Conservation (phyloP, 2,113 vertebrate species). For the Microcebus griseorufus region DNA sequence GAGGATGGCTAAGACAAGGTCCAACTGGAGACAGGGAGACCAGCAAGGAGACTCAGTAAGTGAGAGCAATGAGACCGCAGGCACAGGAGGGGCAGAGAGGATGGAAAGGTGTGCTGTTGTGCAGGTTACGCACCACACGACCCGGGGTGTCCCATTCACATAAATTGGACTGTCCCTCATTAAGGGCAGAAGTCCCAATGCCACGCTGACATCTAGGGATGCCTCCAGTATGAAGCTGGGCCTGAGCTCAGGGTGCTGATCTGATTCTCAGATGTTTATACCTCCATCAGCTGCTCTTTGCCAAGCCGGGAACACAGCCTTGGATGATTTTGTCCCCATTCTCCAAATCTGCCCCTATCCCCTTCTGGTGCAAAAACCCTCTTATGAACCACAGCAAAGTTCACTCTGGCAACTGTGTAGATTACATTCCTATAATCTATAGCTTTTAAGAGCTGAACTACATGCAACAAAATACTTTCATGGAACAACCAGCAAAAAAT, state of each 20-base stretch:
- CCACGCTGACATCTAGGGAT: neutral
- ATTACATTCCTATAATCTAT: neutral
- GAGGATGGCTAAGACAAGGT: neutral
- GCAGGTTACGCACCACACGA: neutral
- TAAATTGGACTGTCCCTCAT: neutral
- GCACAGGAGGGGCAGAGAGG: neutral
- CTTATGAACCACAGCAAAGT: neutral
- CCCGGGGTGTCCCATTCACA: neutral
- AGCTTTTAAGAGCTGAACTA: neutral
- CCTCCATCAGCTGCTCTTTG: neutral
- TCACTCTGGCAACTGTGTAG: neutral
- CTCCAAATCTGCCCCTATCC: neutral
- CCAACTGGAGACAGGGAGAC: neutral
- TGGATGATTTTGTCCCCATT: neutral
- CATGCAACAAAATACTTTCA: neutral
- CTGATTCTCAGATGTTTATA: neutral
- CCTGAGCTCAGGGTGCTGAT: neutral
- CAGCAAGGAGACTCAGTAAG: neutral
- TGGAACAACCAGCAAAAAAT: neutral
- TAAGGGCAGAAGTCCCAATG: neutral
- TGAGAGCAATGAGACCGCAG: neutral
- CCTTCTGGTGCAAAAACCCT: neutral
- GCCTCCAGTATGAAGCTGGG: neutral
- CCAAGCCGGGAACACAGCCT: neutral
- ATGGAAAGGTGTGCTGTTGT: neutral